Conservation (phyloP, 2,888 invertebrate species). For the Lithophane socia region DNA sequence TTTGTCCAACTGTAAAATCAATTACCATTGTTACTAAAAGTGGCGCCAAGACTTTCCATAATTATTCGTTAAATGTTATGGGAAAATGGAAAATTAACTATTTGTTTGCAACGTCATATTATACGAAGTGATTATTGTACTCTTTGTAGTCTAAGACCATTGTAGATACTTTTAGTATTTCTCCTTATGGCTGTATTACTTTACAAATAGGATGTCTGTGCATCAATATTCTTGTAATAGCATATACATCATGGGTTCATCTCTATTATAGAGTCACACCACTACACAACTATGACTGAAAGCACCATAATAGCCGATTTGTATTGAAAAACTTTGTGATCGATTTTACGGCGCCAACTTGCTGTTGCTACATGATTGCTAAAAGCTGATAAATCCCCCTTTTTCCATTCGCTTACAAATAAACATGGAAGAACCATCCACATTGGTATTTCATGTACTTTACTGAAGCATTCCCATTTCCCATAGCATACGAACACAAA, state of each 20-base stretch:
- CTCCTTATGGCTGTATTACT: no score
- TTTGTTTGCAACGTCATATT: neutral
- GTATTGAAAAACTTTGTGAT: neutral
- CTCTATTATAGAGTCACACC: neutral
- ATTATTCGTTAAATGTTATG: conserved; percentile 39
- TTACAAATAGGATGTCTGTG: neutral
- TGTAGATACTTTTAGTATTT: no score
- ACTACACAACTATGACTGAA: neutral
- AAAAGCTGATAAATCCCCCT: conserved; percentile 1
- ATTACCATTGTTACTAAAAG: conserved; percentile 39
- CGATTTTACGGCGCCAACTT: neutral
- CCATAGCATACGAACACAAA: conserved; percentile 56
- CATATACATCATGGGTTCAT: neutral
- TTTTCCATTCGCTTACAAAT: conserved; percentile 27
- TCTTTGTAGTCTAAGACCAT: neutral
- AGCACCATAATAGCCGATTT: neutral
- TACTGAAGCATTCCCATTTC: conserved; percentile 58
- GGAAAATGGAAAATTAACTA: conserved; percentile 12
- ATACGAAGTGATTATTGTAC: neutral
- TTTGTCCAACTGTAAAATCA: conserved; percentile 43
- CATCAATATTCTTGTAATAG: no score
- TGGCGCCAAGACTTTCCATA: conserved; percentile 34
- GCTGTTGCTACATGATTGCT: neutral
- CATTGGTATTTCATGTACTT: conserved; percentile 57
- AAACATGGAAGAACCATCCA: conserved; percentile 55